Evolutionary conservation across 2,888 invertebrate species (phyloP).

Genomic region (Itoplectis maculator): DNA sequence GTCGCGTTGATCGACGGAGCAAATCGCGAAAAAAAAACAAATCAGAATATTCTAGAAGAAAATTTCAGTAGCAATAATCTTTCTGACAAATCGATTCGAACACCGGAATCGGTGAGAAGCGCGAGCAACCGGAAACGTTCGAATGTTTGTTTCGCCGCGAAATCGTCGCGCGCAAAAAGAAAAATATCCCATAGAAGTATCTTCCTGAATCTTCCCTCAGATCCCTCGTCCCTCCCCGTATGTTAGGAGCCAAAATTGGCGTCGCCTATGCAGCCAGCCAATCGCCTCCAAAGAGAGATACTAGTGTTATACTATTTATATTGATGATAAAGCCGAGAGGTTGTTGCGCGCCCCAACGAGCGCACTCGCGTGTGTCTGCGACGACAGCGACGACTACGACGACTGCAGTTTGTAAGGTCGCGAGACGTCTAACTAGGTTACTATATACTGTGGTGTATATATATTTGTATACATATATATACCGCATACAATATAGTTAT

Average conservation of each 20-base stretch:
- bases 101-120: not conserved
- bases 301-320: conserved; percentile 77
- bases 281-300: conserved; percentile 78
- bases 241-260: conserved; percentile 70
- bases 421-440: conserved; percentile 52
- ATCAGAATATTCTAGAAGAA: not conserved
- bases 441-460: conserved; percentile 38
- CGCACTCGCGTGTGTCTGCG: conserved; percentile 26
- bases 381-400: conserved; percentile 25
- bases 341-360: conserved; percentile 53
- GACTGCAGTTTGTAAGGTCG: conserved; percentile 40
- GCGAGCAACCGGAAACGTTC: not conserved
- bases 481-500: conserved; percentile 43
- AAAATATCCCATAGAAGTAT: conserved; percentile 33
- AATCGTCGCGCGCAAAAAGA: conserved; percentile 16
- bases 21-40: not conserved
- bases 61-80: not conserved
- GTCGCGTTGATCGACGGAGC: not conserved
- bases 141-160: not conserved
- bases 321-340: conserved; percentile 49
- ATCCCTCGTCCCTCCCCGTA: conserved; percentile 61
- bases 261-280: conserved; percentile 68
- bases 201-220: conserved; percentile 47
- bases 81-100: not conserved
- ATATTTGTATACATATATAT: conserved; percentile 20